Evolutionary conservation across 1,140 invertebrate genomes (phyloP), one percentile per base, ranked within the genome.

Genomic region (Musca vetustissima): DNA sequence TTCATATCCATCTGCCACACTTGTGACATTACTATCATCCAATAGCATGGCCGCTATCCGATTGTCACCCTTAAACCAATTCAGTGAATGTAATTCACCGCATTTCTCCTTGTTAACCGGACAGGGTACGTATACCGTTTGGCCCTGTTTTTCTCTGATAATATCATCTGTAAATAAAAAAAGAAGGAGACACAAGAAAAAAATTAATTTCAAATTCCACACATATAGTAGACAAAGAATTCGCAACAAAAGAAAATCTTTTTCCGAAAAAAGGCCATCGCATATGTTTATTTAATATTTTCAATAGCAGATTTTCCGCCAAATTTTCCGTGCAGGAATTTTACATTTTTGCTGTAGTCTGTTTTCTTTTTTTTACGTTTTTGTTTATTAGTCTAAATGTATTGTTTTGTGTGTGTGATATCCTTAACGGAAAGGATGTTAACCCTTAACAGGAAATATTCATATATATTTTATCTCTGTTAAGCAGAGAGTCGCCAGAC

Each of bases 61-160:
- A 67, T 87, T 87, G 64, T 91, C 88, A 52, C 90, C 91, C 72
- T 91, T 90, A 83, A 95, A 95, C 93, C 93, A 96, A 83, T 95
- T 95, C 75, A 95, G 90, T 76, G 91, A 94, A 85, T 95, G 93
- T 73, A 95, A 87, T 53, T 89, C 89, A 1, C 92, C 92, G 76
- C 94, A 96, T 72, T 89, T 87, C 11, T 87, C 85, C 64, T 87
- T 88, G 80, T 93, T 91, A 69, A 95, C 88, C 21, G 88, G 86
- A 83, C 93, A 95, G 1, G 89, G 88, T 48, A 95, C 84, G 22
- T 85, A 84, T 24, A 93, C 90, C 32, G 89, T 89, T 19, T 89
- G 87, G 3, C 92, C 93, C 76, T 78, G 84, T 73, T 84, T 73
- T 67, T 75, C 72, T 67, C 73, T 75, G 8, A 81, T 77, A 49